A percentile compares a stretch with the other conserved stretches of the same genome.
Conservation (phyloP, 2,888 invertebrate genomes). For the Bellardia bayeri region DNA sequence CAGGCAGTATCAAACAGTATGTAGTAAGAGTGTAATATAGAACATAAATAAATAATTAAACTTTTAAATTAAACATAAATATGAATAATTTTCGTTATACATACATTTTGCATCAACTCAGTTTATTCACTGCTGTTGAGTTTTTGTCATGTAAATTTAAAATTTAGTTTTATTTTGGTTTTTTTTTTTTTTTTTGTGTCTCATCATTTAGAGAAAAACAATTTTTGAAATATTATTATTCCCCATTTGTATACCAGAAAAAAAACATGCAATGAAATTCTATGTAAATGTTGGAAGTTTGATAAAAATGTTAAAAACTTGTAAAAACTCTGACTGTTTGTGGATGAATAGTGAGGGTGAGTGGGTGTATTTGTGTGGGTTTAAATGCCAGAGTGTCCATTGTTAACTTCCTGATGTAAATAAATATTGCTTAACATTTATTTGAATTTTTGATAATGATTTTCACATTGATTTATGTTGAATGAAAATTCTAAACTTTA, state of each 20-base stretch:
- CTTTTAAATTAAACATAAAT: constrained; percentile 46
- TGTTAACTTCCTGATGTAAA: constrained; percentile 39
- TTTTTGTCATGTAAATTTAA: constrained; percentile 31
- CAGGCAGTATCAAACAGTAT: not conserved
- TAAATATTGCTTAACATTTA: constrained; percentile 39
- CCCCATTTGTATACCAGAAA: not conserved
- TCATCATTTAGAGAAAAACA: constrained; percentile 26
- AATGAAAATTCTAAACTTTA: constrained; percentile 1
- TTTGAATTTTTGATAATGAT: constrained; percentile 32
- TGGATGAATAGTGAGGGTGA: not conserved
- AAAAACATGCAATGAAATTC: not conserved
- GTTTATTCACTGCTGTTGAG: not conserved
- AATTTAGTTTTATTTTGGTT: not conserved
- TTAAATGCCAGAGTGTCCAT: constrained; percentile 2
- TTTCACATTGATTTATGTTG: constrained; percentile 36
- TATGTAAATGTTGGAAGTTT: constrained; percentile 28
- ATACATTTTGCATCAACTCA: constrained; percentile 22
- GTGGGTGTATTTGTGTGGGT: not conserved
- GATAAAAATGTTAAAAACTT: constrained; percentile 15
- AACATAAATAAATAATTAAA: constrained; percentile 49
- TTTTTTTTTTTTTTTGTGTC: not conserved
- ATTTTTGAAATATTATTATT: constrained; percentile 33
- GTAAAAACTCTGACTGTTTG: not conserved
- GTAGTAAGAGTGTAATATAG: constrained; percentile 1
- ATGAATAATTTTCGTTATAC: constrained; percentile 37